Percentiles rank a stretch among this genome's conserved stretches.
phyloP scores from a whole-genome alignment of 2,797 vertebrate genomes.

The Mergus octosetaceus region DNA sequence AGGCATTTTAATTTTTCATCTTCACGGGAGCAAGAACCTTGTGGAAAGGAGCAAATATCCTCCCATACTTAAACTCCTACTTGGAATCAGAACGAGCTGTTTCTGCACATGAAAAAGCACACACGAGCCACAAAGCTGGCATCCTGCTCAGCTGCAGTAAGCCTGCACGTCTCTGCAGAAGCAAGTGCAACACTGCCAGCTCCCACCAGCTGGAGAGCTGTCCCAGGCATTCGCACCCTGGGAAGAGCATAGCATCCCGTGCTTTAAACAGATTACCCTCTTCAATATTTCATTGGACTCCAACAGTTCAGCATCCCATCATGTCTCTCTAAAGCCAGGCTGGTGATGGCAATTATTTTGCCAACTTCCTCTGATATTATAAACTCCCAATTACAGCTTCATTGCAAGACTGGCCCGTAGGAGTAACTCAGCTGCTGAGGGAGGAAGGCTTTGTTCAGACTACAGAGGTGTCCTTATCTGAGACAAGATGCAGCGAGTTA shows the following conservation, averaged over 20 bases:
- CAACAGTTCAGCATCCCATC: not conserved
- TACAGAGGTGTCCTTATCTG: fast-evolving
- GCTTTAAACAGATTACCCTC: constrained; percentile 7
- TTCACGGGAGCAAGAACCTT: not conserved
- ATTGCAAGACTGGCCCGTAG: not conserved
- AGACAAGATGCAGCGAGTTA: not conserved
- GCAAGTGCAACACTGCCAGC: not conserved
- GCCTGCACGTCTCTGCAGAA: not conserved
- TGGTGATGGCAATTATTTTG: not conserved
- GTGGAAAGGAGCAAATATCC: not conserved
- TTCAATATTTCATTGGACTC: not conserved
- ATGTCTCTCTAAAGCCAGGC: not conserved
- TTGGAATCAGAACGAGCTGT: not conserved
- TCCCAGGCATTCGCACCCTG: not conserved
- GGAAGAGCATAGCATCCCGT: not conserved
- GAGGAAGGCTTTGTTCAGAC: not conserved
- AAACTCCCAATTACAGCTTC: not conserved
- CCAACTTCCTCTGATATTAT: not conserved
- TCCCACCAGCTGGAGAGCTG: constrained; percentile 52
- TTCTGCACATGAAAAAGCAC: not conserved
- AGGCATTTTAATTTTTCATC: not conserved
- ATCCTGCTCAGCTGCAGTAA: constrained; percentile 12
- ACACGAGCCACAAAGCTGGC: not conserved
- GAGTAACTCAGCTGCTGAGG: not conserved
- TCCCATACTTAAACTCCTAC: not conserved